Percentiles rank a stretch among this genome's conserved stretches.
Evolutionary conservation across 2,113 vertebrate genomes (phyloP).

Genomic region (Barbus barbus): DNA sequence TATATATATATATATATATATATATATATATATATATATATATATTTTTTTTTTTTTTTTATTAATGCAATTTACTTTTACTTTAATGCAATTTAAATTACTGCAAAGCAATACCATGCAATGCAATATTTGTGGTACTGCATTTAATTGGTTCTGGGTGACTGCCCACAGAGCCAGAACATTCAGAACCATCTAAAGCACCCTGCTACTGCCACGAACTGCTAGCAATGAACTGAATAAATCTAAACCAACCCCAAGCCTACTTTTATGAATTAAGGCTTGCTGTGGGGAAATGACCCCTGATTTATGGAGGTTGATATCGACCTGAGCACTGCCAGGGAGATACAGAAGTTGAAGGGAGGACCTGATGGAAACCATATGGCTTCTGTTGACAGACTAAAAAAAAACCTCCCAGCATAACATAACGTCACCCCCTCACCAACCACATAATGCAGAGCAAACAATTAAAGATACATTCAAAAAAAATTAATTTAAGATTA

Average conservation of each 20-base stretch:
- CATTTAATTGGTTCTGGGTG: constrained; percentile 50
- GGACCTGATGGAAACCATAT: constrained; percentile 72
- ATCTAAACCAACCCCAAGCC: constrained; percentile 53
- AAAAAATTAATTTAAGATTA: neutral
- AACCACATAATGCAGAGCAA: neutral
- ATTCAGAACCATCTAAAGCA: neutral
- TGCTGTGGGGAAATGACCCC: constrained; percentile 19
- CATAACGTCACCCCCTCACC: neutral
- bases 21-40: too few relatives aligned
- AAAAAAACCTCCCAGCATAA: neutral
- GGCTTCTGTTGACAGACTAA: constrained; percentile 48
- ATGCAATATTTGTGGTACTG: neutral
- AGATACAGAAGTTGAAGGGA: constrained; percentile 40
- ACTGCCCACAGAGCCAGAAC: constrained; percentile 27
- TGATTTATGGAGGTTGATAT: constrained; percentile 49
- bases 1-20: too few relatives aligned
- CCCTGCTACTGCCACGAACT: constrained; percentile 22
- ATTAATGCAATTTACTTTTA: neutral
- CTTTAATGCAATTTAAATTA: neutral
- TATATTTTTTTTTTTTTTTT: neutral
- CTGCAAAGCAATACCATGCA: neutral
- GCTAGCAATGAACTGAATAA: constrained; percentile 36
- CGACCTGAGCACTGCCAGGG: constrained; percentile 14
- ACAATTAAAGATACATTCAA: neutral
- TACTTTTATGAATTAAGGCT: constrained; percentile 48